A percentile compares a stretch with the other conserved stretches of the same genome.
These are phyloP conservation scores for Tamandua tetradactyla DNA, from an alignment of 2,797 vertebrate species.

Conservation along the genomic window DNA sequence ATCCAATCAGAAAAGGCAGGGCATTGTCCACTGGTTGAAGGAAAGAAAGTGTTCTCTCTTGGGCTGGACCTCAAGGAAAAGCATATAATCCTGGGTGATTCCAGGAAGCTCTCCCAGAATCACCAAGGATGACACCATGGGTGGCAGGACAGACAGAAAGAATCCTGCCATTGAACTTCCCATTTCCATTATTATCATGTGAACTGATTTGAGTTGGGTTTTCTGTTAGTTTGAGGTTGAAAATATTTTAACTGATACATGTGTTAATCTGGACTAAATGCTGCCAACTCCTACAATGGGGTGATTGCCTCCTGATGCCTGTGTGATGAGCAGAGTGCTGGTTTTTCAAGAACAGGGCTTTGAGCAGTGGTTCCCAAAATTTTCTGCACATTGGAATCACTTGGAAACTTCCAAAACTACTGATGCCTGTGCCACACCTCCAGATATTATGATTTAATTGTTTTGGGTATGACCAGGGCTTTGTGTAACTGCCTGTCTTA, in stretches of 20 bases:
- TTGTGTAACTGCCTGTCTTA: background rate
- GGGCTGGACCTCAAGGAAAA: background rate
- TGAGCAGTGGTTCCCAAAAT: background rate
- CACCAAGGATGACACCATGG: background rate
- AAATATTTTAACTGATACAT: background rate
- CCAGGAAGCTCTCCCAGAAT: background rate
- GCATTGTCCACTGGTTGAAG: background rate
- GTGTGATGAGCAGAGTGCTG: background rate
- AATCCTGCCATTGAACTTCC: background rate
- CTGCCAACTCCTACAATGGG: background rate
- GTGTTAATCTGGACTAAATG: background rate
- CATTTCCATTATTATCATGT: background rate
- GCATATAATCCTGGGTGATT: background rate
- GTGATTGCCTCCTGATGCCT: background rate
- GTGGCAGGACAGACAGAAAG: background rate
- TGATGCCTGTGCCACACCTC: background rate
- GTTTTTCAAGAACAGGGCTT: background rate
- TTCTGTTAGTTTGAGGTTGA: slow-evolving; percentile 54
- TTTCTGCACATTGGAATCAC: background rate
- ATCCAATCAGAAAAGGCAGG: background rate
- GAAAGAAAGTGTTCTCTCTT: background rate
- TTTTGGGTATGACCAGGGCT: background rate
- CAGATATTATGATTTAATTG: background rate
- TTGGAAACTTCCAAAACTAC: slow-evolving; percentile 7
- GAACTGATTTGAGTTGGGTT: background rate